Conservation (phyloP, 2,888 invertebrate species). For the Eudasyphora cyanicolor region DNA sequence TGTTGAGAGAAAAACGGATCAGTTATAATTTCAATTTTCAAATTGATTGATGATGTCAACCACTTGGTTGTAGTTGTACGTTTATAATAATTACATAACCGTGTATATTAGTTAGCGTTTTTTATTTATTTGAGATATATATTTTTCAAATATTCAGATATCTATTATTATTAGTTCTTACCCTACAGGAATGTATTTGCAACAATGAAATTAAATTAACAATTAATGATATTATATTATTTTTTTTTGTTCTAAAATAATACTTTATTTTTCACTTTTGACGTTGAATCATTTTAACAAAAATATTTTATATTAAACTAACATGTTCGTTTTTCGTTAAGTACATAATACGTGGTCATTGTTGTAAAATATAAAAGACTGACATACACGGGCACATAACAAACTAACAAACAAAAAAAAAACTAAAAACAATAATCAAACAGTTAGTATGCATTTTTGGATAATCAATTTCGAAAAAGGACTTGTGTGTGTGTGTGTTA, state of each 20-base stretch:
- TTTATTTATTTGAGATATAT: conserved; percentile 53
- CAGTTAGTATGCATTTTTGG: background rate
- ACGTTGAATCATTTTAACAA: conserved; percentile 48
- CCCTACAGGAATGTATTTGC: background rate
- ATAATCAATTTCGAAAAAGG: conserved; percentile 8
- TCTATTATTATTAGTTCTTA: background rate
- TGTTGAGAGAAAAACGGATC: too few relatives aligned
- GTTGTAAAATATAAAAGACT: conserved; percentile 28
- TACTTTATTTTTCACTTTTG: conserved; percentile 38
- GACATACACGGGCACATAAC: conserved; percentile 18
- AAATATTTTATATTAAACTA: conserved; percentile 69
- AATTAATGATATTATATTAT: too few relatives aligned
- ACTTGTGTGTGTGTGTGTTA: conserved; percentile 46
- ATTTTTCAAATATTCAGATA: conserved; percentile 13
- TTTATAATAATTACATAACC: conserved; percentile 45
- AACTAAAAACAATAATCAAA: conserved; percentile 1
- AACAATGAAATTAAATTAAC: background rate
- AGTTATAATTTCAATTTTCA: too few relatives aligned
- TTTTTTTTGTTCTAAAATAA: conserved; percentile 38
- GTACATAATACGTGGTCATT: conserved; percentile 62
- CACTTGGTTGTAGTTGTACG: conserved; percentile 45
- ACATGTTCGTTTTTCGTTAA: conserved; percentile 64
- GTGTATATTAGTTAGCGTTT: conserved; percentile 30
- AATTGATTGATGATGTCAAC: conserved; percentile 8
- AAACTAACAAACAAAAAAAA: background rate